A percentile compares a stretch with the other conserved stretches of the same genome.
phyloP scores from a whole-genome alignment of 1,140 invertebrate genomes.

The Drosophila sturtevanti region DNA sequence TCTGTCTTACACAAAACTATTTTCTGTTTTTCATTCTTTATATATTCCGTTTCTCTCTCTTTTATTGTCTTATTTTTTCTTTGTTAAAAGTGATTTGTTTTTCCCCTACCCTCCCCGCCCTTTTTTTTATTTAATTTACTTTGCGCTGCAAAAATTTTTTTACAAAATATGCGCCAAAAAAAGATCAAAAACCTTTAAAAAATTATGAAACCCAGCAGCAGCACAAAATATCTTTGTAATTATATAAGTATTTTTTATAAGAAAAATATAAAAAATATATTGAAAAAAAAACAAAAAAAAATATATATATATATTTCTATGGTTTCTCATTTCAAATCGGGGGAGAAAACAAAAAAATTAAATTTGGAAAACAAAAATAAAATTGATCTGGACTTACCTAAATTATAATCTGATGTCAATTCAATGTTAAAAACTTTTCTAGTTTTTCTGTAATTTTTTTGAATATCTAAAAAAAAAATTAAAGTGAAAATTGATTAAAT shows the following conservation, averaged over 20 bases:
- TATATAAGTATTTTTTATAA: constrained; percentile 82
- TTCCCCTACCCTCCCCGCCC: no score
- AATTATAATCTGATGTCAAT: no score
- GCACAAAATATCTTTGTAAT: constrained; percentile 77
- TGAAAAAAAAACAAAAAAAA: constrained; percentile 28
- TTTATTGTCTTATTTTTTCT: constrained; percentile 7
- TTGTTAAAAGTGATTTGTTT: constrained; percentile 70
- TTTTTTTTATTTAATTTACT: constrained; percentile 50
- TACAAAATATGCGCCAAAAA: constrained; percentile 32
- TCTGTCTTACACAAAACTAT: constrained; percentile 31
- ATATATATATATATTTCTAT: not conserved
- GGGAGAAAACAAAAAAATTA: no score
- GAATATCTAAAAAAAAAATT: no score
- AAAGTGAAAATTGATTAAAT: no score
- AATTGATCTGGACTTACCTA: no score
- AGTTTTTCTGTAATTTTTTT: no score
- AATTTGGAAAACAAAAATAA: no score
- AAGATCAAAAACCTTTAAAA: constrained; percentile 29
- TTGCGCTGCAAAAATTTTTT: constrained; percentile 58
- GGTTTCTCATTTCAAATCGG: no score
- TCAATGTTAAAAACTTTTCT: no score
- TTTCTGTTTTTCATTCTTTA: constrained; percentile 22
- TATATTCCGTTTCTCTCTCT: constrained; percentile 23
- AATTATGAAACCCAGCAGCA: constrained; percentile 78
- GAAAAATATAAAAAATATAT: constrained; percentile 81